Conservation (phyloP, 2,113 vertebrate genomes). For the Tinamus guttatus region DNA sequence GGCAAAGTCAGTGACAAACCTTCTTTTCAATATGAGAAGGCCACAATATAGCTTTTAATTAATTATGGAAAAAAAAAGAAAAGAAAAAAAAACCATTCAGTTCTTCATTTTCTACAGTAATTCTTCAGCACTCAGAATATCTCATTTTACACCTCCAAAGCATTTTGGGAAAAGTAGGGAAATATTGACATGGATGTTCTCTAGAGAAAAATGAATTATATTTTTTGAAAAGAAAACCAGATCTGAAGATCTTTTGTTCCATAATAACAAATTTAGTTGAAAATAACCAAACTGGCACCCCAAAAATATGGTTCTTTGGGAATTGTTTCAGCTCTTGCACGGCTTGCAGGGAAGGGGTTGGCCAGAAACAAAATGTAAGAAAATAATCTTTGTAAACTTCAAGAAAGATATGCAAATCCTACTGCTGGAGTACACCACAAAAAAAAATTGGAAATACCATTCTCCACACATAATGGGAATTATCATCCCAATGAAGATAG, state of each 20-base stretch:
- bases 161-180: neutral
- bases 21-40: neutral
- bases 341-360: neutral
- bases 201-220: neutral
- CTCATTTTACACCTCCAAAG: neutral
- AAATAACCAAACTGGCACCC: neutral
- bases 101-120: neutral
- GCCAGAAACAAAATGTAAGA: neutral
- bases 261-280: neutral
- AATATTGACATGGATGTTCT: accelerated
- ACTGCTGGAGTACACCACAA: neutral
- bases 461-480: neutral
- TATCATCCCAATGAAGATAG: neutral
- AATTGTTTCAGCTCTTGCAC: neutral
- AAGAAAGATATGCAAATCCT: neutral
- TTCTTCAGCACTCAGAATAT: neutral
- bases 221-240: neutral
- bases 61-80: neutral
- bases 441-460: neutral
- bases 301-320: neutral
- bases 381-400: neutral
- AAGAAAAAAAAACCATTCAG: neutral
- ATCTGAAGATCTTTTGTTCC: neutral
- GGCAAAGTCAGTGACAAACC: neutral
- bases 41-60: neutral